These are phyloP conservation scores for Ochotona curzoniae DNA, from an alignment of 2,113 vertebrate genomes.

Conservation along the genomic window DNA sequence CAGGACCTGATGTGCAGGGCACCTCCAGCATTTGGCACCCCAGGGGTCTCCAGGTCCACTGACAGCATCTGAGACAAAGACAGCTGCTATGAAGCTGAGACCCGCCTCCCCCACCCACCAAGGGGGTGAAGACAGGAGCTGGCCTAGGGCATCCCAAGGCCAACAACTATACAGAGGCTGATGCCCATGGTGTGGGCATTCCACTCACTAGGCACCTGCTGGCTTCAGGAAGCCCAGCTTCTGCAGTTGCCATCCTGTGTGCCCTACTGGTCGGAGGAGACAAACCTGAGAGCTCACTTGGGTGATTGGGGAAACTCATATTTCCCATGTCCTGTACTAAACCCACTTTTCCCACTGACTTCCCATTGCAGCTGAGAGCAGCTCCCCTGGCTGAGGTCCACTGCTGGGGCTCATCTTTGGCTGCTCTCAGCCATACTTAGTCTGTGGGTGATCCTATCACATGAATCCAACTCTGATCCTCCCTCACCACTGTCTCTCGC, in stretches of 20 bases:
- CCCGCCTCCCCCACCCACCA: background rate
- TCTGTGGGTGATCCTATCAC: background rate
- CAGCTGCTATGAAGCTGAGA: background rate
- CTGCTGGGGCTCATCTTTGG: background rate
- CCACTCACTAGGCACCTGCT: background rate
- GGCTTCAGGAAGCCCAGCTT: background rate
- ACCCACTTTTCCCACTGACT: background rate
- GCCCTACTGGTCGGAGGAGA: no score
- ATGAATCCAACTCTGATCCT: background rate
- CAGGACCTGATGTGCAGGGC: background rate
- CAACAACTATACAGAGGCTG: no score
- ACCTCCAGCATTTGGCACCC: accelerated
- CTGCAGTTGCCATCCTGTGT: background rate
- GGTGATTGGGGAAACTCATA: background rate
- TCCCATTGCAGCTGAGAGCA: background rate
- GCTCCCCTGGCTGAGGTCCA: background rate
- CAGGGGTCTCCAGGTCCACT: background rate
- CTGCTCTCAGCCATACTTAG: background rate
- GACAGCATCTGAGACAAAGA: background rate
- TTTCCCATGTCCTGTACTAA: background rate
- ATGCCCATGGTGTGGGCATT: no score
- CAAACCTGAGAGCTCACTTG: background rate
- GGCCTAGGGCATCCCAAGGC: background rate
- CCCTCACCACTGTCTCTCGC: accelerated
- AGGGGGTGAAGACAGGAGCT: background rate